Evolutionary conservation across 2,113 vertebrate genomes (phyloP).

Genomic region (Rhabdornis inornatus): DNA sequence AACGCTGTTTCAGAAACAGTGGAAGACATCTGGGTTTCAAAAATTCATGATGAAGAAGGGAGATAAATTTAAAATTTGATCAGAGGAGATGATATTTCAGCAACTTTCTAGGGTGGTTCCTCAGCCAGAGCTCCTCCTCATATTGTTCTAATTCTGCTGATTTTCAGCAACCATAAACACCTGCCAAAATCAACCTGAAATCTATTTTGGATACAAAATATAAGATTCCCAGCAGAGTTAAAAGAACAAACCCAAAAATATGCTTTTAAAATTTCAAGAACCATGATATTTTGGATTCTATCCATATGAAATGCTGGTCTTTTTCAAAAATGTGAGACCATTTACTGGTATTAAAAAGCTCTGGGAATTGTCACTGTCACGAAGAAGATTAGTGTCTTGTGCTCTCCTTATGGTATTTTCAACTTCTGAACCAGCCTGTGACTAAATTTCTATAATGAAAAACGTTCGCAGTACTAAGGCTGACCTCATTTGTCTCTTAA

Average conservation of each 20-base stretch:
- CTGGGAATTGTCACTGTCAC: constrained; percentile 60
- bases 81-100: not conserved
- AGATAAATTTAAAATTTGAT: not conserved
- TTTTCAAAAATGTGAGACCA: constrained; percentile 17
- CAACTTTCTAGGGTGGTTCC: not conserved
- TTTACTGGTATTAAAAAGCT: constrained; percentile 28
- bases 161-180: not conserved
- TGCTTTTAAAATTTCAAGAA: constrained; percentile 29
- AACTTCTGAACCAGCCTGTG: constrained; percentile 58
- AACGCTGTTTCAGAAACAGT: not conserved
- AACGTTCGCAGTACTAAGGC: constrained; percentile 4
- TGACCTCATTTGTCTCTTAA: constrained; percentile 48
- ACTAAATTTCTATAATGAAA: constrained; percentile 51
- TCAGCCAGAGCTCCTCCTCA: not conserved
- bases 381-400: constrained; percentile 38
- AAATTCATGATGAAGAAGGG: not conserved
- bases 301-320: constrained; percentile 30
- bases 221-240: not conserved
- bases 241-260: not conserved
- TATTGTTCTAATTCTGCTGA: not conserved
- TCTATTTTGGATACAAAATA: not conserved
- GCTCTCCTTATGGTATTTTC: constrained; percentile 30
- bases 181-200: constrained; percentile 20
- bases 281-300: not conserved
- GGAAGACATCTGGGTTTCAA: not conserved